These are phyloP conservation scores for Drosophila sordidula DNA, from an alignment of 2,888 invertebrate species.

Conservation along the genomic window DNA sequence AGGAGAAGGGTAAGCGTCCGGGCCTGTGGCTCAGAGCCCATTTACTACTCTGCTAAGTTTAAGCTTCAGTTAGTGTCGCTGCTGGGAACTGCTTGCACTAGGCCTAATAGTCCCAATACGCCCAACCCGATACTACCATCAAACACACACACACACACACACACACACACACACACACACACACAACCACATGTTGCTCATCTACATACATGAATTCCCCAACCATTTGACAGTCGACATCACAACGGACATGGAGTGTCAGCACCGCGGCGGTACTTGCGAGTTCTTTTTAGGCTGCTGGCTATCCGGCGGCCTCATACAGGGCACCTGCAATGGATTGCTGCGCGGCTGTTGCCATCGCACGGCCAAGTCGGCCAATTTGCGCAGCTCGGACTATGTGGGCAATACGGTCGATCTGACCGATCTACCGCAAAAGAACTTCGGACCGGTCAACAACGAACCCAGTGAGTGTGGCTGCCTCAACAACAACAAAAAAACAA, in stretches of 20 bases:
- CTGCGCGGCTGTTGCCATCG: slow-evolving; percentile 95
- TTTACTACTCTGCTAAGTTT: slow-evolving; percentile 38
- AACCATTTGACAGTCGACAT: slow-evolving; percentile 81
- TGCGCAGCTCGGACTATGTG: slow-evolving; percentile 88
- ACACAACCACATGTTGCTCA: slow-evolving; percentile 34
- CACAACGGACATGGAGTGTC: slow-evolving; percentile 84
- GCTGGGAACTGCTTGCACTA: slow-evolving; percentile 79
- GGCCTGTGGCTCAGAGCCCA: slow-evolving; percentile 6
- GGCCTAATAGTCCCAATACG: slow-evolving; percentile 52
- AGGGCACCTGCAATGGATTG: slow-evolving; percentile 93
- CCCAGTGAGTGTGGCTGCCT: slow-evolving; percentile 88
- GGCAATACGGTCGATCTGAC: slow-evolving; percentile 87
- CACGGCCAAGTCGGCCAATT: slow-evolving; percentile 88
- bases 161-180: slow-evolving; percentile 17
- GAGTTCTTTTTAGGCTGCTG: slow-evolving; percentile 97
- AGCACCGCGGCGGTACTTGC: slow-evolving; percentile 90
- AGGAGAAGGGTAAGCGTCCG: slow-evolving; percentile 88
- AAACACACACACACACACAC: slow-evolving; percentile 24
- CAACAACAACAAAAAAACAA: slow-evolving; percentile 27
- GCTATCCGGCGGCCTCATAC: slow-evolving; percentile 94
- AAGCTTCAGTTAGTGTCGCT: slow-evolving; percentile 65
- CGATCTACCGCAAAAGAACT: slow-evolving; percentile 87
- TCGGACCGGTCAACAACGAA: slow-evolving; percentile 91
- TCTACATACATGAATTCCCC: slow-evolving; percentile 41
- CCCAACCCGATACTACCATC: slow-evolving; percentile 17